Conservation (phyloP, 1,140 invertebrate species). For the Drosophila bipectinata region DNA sequence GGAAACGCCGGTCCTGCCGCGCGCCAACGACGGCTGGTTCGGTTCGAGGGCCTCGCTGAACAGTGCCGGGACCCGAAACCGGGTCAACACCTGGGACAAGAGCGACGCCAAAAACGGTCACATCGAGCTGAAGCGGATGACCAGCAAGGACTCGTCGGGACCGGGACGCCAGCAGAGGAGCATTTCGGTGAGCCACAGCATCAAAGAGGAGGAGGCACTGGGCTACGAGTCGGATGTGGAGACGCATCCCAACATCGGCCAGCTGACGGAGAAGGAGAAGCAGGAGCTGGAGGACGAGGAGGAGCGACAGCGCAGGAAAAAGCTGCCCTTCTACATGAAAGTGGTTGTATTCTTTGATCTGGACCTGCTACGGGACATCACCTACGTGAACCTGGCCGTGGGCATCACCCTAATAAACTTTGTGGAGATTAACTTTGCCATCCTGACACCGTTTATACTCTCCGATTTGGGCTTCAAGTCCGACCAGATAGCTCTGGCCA, state of each 20-base stretch:
- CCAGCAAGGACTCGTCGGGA: conserved; percentile 41
- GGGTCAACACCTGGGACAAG: conserved; percentile 68
- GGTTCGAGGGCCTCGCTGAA: conserved; percentile 83
- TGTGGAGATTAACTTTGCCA: conserved; percentile 89
- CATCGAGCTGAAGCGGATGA: conserved; percentile 67
- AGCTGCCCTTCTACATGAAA: conserved; percentile 85
- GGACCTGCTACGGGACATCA: conserved; percentile 87
- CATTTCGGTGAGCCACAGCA: conserved; percentile 74
- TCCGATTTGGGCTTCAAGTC: conserved; percentile 86
- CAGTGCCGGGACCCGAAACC: conserved; percentile 63
- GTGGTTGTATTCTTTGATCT: conserved; percentile 88
- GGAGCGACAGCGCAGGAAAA: conserved; percentile 65
- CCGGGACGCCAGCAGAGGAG: conserved; percentile 49
- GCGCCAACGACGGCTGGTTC: conserved; percentile 88
- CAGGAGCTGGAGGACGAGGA: conserved; percentile 69
- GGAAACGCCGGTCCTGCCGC: conserved; percentile 87
- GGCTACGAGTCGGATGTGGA: conserved; percentile 18
- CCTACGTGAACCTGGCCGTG: conserved; percentile 88
- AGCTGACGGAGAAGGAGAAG: conserved; percentile 48
- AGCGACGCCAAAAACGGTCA: conserved; percentile 32
- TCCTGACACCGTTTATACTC: conserved; percentile 88
- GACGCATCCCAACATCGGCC: not conserved
- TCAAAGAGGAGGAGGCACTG: conserved; percentile 63
- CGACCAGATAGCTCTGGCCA: conserved; percentile 86
- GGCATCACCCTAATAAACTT: conserved; percentile 89